Evolutionary conservation across 2,797 vertebrate genomes (phyloP), one percentile per base, ranked within the genome.

Genomic region (Brachyalestes nurse): DNA sequence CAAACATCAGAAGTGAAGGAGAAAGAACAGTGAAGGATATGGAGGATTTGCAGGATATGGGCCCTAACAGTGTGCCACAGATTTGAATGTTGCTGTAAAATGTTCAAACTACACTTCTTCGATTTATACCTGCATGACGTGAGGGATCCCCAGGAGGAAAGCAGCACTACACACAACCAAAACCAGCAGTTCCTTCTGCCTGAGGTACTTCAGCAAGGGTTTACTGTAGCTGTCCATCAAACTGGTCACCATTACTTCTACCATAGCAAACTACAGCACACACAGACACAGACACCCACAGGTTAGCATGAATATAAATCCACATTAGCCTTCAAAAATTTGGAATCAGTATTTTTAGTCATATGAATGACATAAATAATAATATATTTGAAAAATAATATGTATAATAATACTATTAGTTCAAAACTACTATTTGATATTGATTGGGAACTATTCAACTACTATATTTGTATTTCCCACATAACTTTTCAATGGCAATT

Each of bases 241-340:
- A 77, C 93, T 94, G 85, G 94, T 95, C 81, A 94, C 93, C 92
- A 94, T 89, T 78, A 95, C 94, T 75, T 95, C 95, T 69, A 93
- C 94, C 94, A 95, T 94, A 0, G 93, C 93, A 90, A 95, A 95
- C 95, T 95, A 16, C 10, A 75, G 7, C 9, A 71, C 19, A 53
- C 42, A 69, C 55, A 47, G 47, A 28, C 28, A 28, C 28, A 28
- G 1, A 28, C 28, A 34, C 34, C 2, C 34, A 34, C 34, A 34
- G 34, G 34, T 34, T 34, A 34, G 34, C 34, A 34, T 34, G 34
- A 34, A 34, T 34, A 34, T 34, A 34, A 34, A 34, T 34, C 2
- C 34, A 34, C 34, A 34, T 34, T 4, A 34, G 34, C 4, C 34
- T 34, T 34, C 4, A 34, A 34, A 34, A 4, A 4, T 34, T 34